phyloP scores from a whole-genome alignment of 2,888 invertebrate species.

The Cantharis rustica region DNA sequence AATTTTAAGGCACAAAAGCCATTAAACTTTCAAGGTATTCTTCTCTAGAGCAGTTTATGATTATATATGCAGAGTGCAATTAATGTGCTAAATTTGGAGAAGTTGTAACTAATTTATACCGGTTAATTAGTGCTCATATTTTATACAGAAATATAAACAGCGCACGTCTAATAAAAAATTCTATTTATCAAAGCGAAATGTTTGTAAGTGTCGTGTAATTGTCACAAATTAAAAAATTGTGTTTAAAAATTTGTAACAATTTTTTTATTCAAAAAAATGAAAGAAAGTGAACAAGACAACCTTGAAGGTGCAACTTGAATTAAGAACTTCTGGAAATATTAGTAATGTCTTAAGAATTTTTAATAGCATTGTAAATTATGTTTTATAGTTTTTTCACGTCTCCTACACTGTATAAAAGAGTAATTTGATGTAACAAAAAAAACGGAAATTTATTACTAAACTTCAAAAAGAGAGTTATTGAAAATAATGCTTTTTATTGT shows the following conservation, averaged over 20 bases:
- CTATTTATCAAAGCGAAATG: background rate
- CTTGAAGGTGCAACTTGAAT: conserved; percentile 37
- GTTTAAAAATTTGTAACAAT: background rate
- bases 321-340: conserved; percentile 25
- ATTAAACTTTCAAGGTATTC: conserved; percentile 28
- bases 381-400: background rate
- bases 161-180: background rate
- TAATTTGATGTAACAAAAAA: background rate
- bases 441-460: background rate
- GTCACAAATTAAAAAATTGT: background rate
- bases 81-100: background rate
- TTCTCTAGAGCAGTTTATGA: background rate
- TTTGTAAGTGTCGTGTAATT: background rate
- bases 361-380: background rate
- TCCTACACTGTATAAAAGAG: background rate
- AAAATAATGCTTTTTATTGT: background rate
- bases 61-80: background rate
- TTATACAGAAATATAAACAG: background rate
- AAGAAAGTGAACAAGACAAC: conserved; percentile 39
- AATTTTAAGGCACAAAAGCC: conserved; percentile 5
- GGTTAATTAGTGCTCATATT: background rate
- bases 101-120: background rate
- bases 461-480: background rate
- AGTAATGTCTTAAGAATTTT: conserved; percentile 1
- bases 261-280: conserved; percentile 18